Evolutionary conservation across 2,113 vertebrate genomes (phyloP), one percentile per base, ranked within the genome.

Genomic region (Choloepus hoffmanni): DNA sequence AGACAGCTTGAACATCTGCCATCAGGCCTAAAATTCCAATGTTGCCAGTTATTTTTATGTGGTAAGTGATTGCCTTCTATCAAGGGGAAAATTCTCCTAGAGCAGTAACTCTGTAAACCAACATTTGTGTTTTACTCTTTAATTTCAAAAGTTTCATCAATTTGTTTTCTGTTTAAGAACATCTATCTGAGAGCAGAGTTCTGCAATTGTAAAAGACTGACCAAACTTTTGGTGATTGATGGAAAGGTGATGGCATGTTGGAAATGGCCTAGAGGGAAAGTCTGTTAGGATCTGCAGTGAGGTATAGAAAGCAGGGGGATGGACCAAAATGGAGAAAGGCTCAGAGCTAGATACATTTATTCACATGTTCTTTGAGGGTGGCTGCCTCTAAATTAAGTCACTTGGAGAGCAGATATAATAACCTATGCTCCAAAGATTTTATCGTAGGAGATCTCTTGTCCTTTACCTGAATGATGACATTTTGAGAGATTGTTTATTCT

Each of bases 11-110:
- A n/a, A 81, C 26, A 43, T 1, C 48, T 73, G n/a, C 12, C 12
- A 24, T 90, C 55, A 40, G 76, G 23, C 28, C 74, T 85, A 19
- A 70, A 90, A 85, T 92, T 72, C 82, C 43, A 77, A 16, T 33
- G 43, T 14, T 60, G 77, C 12, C 85, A 77, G 40, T 53, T 74
- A 72, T 76, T 84, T 92, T 82, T 70, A 76, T 9, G 9, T n/a
- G n/a, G 14, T 55, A 63, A 94, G 28, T 18, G 4, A 15, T 81
- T 70, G 15, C 45, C 18, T 68, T 82, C 67, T 89, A 7, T 50
- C 33, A 50, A 65, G 62, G 76, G 23, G 15, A 24, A 90, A 40
- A 48, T 79, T 85, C 18, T 30, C 89, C 55, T 76, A 78, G 53
- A 45, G 23, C 23, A 81, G 13, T 72, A 16, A 72, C 19, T 8